Conservation (phyloP, 1,140 invertebrate species). For the Acyrthosiphon pisum region DNA sequence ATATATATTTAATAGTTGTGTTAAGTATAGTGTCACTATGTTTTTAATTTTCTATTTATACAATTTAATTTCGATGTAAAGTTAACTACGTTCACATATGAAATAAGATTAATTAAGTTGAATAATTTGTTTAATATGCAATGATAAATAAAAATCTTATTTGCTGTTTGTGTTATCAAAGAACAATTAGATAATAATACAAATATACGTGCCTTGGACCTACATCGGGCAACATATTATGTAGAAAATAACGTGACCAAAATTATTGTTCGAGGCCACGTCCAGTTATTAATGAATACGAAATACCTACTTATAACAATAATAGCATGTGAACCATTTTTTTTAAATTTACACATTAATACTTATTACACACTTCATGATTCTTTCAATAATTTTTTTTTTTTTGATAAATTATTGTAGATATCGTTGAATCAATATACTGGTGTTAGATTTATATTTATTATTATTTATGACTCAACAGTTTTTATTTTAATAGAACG, state of each 20-base stretch:
- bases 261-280: not conserved
- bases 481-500: not conserved
- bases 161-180: not conserved
- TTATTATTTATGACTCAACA: constrained; percentile 13
- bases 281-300: not conserved
- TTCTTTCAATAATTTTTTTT: not conserved
- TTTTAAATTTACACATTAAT: not conserved
- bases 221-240: not conserved
- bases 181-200: not conserved
- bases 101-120: not conserved
- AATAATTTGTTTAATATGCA: not conserved
- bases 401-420: constrained; percentile 1
- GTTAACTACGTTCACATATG: not conserved
- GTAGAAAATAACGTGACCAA: not conserved
- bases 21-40: not conserved
- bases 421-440: not conserved
- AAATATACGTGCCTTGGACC: not conserved
- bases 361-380: not conserved
- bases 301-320: not conserved
- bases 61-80: not conserved
- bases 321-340: not conserved
- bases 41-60: not conserved
- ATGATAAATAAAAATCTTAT: not conserved
- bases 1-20: not conserved
- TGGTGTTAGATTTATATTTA: constrained; percentile 4